Evolutionary conservation across 2,797 vertebrate species (phyloP).

Genomic region (Antennarius maculatus): DNA sequence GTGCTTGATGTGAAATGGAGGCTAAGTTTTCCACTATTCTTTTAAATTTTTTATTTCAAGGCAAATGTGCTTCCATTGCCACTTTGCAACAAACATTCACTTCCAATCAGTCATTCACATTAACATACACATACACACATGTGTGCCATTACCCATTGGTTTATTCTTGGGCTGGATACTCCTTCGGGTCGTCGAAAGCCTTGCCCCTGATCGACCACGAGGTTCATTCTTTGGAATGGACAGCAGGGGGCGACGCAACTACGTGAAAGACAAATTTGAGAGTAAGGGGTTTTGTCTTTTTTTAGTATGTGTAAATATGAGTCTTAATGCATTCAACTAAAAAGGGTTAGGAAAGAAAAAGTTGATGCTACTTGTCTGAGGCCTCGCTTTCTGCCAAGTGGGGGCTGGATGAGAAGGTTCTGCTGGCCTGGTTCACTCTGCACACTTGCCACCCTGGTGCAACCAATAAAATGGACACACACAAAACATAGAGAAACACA

Average conservation of each 20-base stretch:
- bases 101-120: not conserved
- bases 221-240: conserved; percentile 93
- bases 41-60: not conserved
- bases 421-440: conserved; percentile 98
- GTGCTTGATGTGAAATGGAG: conserved; percentile 45
- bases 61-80: not conserved
- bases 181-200: conserved; percentile 93
- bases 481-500: conserved; percentile 13
- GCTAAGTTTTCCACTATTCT: not conserved
- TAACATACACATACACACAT: conserved; percentile 21
- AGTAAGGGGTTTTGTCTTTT: not conserved
- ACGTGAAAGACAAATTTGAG: conserved; percentile 2
- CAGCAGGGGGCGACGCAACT: conserved; percentile 94
- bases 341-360: not conserved
- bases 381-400: conserved; percentile 93
- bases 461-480: conserved; percentile 22
- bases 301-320: no score
- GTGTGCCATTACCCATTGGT: conserved; percentile 83
- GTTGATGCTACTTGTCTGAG: conserved; percentile 87
- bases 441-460: conserved; percentile 93
- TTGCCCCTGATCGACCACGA: conserved; percentile 87
- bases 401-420: conserved; percentile 93
- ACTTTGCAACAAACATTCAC: not conserved
- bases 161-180: conserved; percentile 96
- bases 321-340: no score